phyloP scores from a whole-genome alignment of 2,888 invertebrate species.

The Plutella xylostella region DNA sequence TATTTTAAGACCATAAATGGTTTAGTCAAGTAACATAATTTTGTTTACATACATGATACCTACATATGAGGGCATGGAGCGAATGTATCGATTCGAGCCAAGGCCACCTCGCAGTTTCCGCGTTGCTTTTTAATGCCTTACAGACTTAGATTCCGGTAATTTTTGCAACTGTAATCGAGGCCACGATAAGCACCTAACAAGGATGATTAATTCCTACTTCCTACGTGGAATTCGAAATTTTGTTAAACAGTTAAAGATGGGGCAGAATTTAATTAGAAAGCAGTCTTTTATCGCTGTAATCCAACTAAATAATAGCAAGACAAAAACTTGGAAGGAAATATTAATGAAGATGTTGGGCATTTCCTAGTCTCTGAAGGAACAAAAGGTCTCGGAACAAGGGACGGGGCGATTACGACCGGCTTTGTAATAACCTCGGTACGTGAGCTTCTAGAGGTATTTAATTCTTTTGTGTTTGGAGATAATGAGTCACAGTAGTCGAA shows the following conservation, averaged over 20 bases:
- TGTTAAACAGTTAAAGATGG: neutral
- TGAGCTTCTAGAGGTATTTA: conserved; percentile 31
- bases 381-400: conserved; percentile 27
- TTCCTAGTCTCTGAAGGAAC: conserved; percentile 39
- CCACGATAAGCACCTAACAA: conserved; percentile 16
- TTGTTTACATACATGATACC: too few species aligned
- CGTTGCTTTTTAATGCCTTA: conserved; percentile 24
- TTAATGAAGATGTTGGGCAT: conserved; percentile 56
- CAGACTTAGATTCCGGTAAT: conserved; percentile 40
- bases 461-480: conserved; percentile 39
- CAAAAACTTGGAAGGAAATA: conserved; percentile 28
- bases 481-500: conserved; percentile 33
- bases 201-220: conserved; percentile 2
- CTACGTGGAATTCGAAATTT: neutral
- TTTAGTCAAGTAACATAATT: too few species aligned
- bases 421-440: conserved; percentile 23
- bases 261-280: neutral
- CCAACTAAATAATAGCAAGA: conserved; percentile 2
- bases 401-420: conserved; percentile 27
- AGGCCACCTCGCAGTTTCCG: conserved; percentile 30
- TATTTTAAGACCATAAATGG: too few species aligned
- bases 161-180: conserved; percentile 44
- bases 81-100: conserved; percentile 25
- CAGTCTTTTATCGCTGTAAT: neutral
- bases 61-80: too few species aligned